Evolutionary conservation across 2,888 invertebrate species (phyloP), one percentile per base, ranked within the genome.

Genomic region (Sarcophaga caerulescens): DNA sequence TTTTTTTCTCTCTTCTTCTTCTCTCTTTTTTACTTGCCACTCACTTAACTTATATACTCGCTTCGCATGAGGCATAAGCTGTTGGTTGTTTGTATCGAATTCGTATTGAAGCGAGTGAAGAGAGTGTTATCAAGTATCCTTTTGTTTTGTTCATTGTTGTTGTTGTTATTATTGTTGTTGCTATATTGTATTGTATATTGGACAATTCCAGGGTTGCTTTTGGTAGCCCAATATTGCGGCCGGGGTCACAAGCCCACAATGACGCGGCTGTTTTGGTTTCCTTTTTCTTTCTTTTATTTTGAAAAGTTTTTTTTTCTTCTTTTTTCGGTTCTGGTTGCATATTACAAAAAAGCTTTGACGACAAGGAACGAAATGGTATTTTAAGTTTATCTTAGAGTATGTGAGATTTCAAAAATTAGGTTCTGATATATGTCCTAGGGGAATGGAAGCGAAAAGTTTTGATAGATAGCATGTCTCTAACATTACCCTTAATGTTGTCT

Each of bases 191-290:
- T 60, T 17, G 19, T 60, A 19, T 70, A 70, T 84, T 86, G 66
- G 84, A 73, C 57, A 52, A 63, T 62, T 89, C 87, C 89, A 89
- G 91, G 92, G 91, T 91, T 90, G 91, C 90, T 90, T 88, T 84
- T 88, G 92, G 92, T 92, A 90, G 91, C 91, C 91, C 91, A 84
- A 90, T 89, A 89, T 91, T 91, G 92, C 90, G 91, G 92, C 91
- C 91, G 89, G 89, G 89, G 88, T 88, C 89, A 89, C 90, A 89
- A 89, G 91, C 91, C 91, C 92, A 90, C 92, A 91, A 90, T 89
- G 90, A 81, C 81, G 86, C 84, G 86, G 86, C 86, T 86, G 86
- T 88, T 84, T 86, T 86, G 86, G 86, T 86, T 86, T 86, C 86
- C 86, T 86, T 85, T 60, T 77, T 81, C 71, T 83, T 76, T 83